Conservation (phyloP, 2,797 vertebrate species). For the Pteronotus mesoamericanus region DNA sequence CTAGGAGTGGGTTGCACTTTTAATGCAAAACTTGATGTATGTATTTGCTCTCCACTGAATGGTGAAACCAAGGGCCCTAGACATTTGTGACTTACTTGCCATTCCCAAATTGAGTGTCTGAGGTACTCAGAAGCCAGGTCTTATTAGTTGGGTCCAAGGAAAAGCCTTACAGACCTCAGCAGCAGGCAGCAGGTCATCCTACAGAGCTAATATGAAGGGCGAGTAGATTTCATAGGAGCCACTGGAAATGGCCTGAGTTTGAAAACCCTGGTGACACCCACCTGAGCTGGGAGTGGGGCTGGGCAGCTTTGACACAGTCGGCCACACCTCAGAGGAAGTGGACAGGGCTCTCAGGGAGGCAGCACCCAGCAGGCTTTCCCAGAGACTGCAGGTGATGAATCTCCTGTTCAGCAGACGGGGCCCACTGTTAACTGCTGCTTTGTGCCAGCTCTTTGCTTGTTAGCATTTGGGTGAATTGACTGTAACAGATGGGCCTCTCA, state of each 20-base stretch:
- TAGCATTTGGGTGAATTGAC: constrained; percentile 53
- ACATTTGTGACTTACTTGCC: background rate
- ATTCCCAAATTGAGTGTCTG: background rate
- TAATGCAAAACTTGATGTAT: background rate
- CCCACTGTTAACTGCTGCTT: constrained; percentile 45
- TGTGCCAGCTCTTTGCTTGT: constrained; percentile 33
- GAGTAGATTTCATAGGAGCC: constrained; percentile 55
- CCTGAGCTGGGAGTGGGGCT: constrained; percentile 8
- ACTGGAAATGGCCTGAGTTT: background rate
- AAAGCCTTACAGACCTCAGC: background rate
- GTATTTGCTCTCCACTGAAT: background rate
- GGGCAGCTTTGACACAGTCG: background rate
- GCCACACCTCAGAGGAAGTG: background rate
- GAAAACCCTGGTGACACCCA: constrained; percentile 47
- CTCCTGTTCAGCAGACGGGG: constrained; percentile 43
- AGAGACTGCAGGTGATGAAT: constrained; percentile 74
- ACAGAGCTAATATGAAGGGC: background rate
- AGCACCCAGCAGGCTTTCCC: constrained; percentile 66
- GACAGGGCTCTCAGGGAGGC: constrained; percentile 30
- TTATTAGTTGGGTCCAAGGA: background rate
- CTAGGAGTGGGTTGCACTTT: background rate
- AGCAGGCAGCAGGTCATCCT: background rate
- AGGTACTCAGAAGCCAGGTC: background rate
- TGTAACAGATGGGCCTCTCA: constrained; percentile 50
- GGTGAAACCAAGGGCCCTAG: background rate